These are phyloP conservation scores for Ameiurus melas DNA, from an alignment of 2,113 vertebrate species.

Conservation along the genomic window DNA sequence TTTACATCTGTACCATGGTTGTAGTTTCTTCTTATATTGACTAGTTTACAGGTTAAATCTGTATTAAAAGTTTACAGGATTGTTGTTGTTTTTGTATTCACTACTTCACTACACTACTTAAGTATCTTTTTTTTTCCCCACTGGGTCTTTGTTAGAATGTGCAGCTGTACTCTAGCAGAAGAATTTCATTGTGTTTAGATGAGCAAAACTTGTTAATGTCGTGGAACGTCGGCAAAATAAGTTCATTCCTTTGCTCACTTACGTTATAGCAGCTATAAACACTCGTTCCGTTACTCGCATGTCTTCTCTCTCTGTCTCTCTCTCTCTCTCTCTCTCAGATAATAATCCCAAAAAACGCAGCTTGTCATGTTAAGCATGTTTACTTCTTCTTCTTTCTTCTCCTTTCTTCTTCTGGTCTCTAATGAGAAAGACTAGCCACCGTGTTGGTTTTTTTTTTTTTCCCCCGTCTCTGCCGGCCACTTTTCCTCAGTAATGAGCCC, in stretches of 20 bases:
- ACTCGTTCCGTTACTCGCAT: not conserved
- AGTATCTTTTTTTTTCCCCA: too few relatives aligned
- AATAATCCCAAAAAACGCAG: not conserved
- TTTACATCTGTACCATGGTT: not conserved
- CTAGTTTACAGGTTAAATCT: too few relatives aligned
- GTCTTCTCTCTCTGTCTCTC: not conserved
- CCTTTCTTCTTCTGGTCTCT: slow-evolving; percentile 26
- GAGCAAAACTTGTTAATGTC: too few relatives aligned
- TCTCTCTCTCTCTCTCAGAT: not conserved
- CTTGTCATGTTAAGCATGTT: not conserved
- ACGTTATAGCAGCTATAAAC: not conserved
- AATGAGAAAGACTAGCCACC: slow-evolving; percentile 44
- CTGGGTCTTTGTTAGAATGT: too few relatives aligned
- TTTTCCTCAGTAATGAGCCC: slow-evolving; percentile 54
- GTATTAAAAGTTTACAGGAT: not conserved
- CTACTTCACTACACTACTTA: too few relatives aligned
- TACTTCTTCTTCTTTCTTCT: not conserved
- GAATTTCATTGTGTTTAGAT: too few relatives aligned
- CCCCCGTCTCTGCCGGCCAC: slow-evolving; percentile 40
- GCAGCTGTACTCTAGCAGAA: too few relatives aligned
- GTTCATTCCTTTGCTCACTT: not conserved
- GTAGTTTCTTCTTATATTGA: not conserved
- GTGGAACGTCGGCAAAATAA: too few relatives aligned
- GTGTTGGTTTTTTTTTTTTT: not conserved
- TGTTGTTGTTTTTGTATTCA: too few relatives aligned